A percentile compares a stretch with the other conserved stretches of the same genome.
phyloP scores from a whole-genome alignment of 2,113 vertebrate species.

The Ailuropoda melanoleuca region DNA sequence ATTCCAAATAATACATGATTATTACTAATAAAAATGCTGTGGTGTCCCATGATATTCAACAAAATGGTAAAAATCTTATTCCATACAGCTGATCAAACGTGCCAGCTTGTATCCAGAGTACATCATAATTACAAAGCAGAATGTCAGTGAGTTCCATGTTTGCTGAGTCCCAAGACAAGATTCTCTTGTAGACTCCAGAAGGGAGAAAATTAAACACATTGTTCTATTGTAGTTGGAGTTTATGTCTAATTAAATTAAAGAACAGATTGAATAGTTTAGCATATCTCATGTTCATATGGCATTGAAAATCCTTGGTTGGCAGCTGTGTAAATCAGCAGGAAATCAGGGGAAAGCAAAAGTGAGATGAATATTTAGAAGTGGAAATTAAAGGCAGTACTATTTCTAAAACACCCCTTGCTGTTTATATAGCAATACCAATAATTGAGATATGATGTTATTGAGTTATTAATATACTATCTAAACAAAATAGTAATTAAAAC shows the following conservation, averaged over 20 bases:
- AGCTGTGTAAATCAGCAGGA: slow-evolving; percentile 66
- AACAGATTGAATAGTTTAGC: slow-evolving; percentile 68
- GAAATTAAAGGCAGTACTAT: slow-evolving; percentile 49
- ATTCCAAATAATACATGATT: neutral
- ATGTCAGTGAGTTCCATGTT: neutral
- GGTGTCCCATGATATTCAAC: neutral
- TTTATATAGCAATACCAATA: neutral
- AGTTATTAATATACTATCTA: neutral
- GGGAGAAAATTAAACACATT: slow-evolving; percentile 54
- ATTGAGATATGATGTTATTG: slow-evolving; percentile 24
- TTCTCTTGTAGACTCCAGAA: slow-evolving; percentile 48
- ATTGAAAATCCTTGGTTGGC: slow-evolving; percentile 53
- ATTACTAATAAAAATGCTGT: neutral
- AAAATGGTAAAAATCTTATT: neutral
- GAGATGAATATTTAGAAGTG: slow-evolving; percentile 59
- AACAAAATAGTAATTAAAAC: slow-evolving; percentile 5
- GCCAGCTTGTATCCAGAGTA: neutral
- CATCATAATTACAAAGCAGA: neutral
- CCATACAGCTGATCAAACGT: neutral
- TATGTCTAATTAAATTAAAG: slow-evolving; percentile 70
- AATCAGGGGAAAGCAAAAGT: slow-evolving; percentile 11
- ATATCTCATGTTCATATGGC: slow-evolving; percentile 56
- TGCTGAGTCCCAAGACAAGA: neutral
- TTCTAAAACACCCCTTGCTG: slow-evolving; percentile 40
- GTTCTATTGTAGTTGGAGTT: slow-evolving; percentile 56